phyloP scores from a whole-genome alignment of 2,113 vertebrate species.

The Sakesphorus luctuosus region DNA sequence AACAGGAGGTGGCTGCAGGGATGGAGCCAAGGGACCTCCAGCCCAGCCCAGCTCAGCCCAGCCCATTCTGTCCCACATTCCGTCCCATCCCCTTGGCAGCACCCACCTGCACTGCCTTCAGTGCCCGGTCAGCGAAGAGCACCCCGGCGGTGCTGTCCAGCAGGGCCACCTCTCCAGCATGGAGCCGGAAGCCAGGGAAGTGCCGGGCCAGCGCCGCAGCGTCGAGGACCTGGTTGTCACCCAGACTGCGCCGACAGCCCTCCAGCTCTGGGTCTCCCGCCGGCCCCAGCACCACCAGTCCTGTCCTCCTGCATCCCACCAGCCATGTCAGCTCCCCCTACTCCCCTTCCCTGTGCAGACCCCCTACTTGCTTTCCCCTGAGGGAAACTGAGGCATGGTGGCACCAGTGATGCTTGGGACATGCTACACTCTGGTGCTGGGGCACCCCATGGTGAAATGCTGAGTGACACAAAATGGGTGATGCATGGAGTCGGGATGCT shows the following conservation, averaged over 20 bases:
- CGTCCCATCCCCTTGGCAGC: background rate
- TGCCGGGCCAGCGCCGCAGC: conserved; percentile 63
- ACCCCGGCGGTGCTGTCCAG: conserved; percentile 83
- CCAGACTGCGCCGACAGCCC: conserved; percentile 51
- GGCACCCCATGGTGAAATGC: background rate
- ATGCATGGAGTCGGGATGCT: accelerated
- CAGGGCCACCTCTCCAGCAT: conserved; percentile 75
- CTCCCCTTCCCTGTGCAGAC: accelerated
- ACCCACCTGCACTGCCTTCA: conserved; percentile 84
- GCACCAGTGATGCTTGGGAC: background rate
- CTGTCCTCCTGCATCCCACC: conserved; percentile 71
- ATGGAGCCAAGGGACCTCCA: background rate
- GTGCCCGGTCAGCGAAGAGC: conserved; percentile 85
- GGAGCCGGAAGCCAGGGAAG: conserved; percentile 80
- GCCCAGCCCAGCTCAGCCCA: background rate
- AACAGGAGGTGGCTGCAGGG: accelerated
- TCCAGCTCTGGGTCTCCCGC: conserved; percentile 70
- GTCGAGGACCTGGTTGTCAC: background rate
- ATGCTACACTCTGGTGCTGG: background rate
- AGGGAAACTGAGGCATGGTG: background rate
- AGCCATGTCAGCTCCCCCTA: background rate
- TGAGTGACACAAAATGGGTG: background rate
- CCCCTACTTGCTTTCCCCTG: background rate
- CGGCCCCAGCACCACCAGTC: conserved; percentile 82
- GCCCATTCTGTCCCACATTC: background rate